These are phyloP conservation scores for Alloplasta piceator DNA, from an alignment of 2,888 invertebrate species.

Conservation along the genomic window DNA sequence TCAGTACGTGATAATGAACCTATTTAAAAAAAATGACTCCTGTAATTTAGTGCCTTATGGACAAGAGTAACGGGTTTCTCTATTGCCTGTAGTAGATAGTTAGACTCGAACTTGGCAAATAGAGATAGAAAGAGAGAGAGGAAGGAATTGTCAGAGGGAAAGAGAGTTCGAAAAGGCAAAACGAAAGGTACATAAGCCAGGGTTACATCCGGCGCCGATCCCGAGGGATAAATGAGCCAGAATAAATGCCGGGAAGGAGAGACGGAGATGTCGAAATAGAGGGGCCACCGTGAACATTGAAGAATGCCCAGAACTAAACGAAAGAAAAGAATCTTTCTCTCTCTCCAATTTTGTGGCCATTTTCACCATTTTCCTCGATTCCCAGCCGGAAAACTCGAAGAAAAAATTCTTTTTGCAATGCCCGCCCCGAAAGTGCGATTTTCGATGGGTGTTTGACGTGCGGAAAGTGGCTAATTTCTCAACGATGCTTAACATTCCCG, in stretches of 20 bases:
- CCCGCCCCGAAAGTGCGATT: too few relatives aligned
- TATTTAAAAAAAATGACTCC: too few relatives aligned
- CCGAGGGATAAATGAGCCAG: slow-evolving; percentile 75
- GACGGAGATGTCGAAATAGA: slow-evolving; percentile 18
- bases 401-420: slow-evolving; percentile 23
- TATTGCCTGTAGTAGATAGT: too few relatives aligned
- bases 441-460: too few relatives aligned
- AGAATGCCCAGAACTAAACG: slow-evolving; percentile 73
- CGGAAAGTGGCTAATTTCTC: too few relatives aligned
- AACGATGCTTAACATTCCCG: too few relatives aligned
- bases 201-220: slow-evolving; percentile 65
- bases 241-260: slow-evolving; percentile 69
- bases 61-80: too few relatives aligned
- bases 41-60: too few relatives aligned
- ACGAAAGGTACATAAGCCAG: slow-evolving; percentile 63
- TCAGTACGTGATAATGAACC: too few relatives aligned
- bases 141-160: slow-evolving; percentile 19
- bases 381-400: slow-evolving; percentile 38
- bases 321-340: slow-evolving; percentile 26
- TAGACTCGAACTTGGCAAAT: slow-evolving; percentile 14
- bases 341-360: slow-evolving; percentile 38
- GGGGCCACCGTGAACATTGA: slow-evolving; percentile 67
- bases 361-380: slow-evolving; percentile 41
- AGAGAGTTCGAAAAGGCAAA: slow-evolving; percentile 63
- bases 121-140: slow-evolving; percentile 29